Percentiles rank a stretch among this genome's conserved stretches.
Evolutionary conservation across 2,113 vertebrate species (phyloP).

Genomic region (Macheiramphus alcinus): DNA sequence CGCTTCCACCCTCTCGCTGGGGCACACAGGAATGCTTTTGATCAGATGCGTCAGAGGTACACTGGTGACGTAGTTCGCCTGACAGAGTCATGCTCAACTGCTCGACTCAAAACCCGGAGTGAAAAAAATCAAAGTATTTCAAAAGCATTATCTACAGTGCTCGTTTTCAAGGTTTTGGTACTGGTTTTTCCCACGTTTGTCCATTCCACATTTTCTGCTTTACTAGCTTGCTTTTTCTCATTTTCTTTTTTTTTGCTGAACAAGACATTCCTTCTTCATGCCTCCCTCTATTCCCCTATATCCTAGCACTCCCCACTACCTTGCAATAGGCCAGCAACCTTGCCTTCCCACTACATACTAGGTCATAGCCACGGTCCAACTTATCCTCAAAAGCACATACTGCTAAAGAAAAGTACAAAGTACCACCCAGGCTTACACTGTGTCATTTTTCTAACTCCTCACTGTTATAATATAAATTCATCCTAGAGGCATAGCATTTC

Average conservation of each 20-base stretch:
- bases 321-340: neutral
- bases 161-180: neutral
- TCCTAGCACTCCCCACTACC: neutral
- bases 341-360: neutral
- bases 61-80: neutral
- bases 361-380: fast-evolving
- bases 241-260: neutral
- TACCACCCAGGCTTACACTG: neutral
- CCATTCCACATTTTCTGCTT: neutral
- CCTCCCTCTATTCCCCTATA: neutral
- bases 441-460: neutral
- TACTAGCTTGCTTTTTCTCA: neutral
- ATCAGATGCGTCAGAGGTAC: neutral
- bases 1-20: neutral
- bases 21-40: neutral
- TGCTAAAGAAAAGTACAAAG: neutral
- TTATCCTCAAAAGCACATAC: neutral
- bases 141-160: neutral
- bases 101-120: neutral
- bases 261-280: neutral
- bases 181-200: neutral
- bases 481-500: neutral
- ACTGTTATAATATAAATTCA: neutral
- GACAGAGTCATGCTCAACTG: neutral
- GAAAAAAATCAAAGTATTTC: neutral